phyloP scores from a whole-genome alignment of 2,888 invertebrate genomes.

The Spisula subtruncata region DNA sequence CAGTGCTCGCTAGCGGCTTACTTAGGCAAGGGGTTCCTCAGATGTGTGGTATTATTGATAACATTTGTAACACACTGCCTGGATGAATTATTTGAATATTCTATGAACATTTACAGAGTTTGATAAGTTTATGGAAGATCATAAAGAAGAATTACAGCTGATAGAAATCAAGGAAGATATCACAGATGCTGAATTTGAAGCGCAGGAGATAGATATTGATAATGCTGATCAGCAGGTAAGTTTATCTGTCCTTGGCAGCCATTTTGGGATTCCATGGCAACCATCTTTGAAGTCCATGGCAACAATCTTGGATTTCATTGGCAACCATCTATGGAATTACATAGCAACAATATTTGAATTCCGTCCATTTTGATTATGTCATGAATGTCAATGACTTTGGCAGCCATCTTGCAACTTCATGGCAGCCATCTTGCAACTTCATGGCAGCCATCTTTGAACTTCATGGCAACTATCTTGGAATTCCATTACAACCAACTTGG shows the following conservation, averaged over 20 bases:
- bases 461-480: background rate
- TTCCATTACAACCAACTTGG: background rate
- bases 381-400: background rate
- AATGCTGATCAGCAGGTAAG: slow-evolving; percentile 85
- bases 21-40: too few species aligned
- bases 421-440: background rate
- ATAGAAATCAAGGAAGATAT: slow-evolving; percentile 78
- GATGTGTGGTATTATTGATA: too few species aligned
- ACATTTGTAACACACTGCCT: too few species aligned
- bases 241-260: background rate
- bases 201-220: slow-evolving; percentile 84
- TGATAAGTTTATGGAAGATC: slow-evolving; percentile 85
- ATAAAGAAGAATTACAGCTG: slow-evolving; percentile 79
- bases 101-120: slow-evolving; percentile 80
- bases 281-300: background rate
- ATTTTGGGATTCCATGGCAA: background rate
- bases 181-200: slow-evolving; percentile 80
- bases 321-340: background rate
- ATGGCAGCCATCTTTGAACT: background rate
- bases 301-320: background rate
- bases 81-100: background rate
- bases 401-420: background rate
- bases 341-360: background rate
- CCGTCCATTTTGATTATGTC: background rate
- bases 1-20: too few species aligned